Evolutionary conservation across 2,888 invertebrate species (phyloP).

Genomic region (Brachypalpus laphriformis): DNA sequence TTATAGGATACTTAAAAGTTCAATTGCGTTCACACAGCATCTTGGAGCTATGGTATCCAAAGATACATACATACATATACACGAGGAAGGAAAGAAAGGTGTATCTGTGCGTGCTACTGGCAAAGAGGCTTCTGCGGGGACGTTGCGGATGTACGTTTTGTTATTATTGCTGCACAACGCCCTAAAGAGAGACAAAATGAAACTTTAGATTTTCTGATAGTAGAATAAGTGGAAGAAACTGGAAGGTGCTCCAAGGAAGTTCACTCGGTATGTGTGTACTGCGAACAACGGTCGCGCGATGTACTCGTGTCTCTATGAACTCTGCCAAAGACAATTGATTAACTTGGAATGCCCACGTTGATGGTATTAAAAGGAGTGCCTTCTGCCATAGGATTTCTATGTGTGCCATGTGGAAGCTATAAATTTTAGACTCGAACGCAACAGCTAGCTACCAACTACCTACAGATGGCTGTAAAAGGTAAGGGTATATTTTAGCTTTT

Average conservation of each 20-base stretch:
- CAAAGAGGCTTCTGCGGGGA: slow-evolving; percentile 3
- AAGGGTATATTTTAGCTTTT: slow-evolving; percentile 17
- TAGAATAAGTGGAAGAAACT: no score
- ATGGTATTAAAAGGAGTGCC: slow-evolving; percentile 56
- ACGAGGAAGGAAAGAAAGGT: background rate
- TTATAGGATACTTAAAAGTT: slow-evolving; percentile 67
- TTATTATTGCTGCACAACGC: slow-evolving; percentile 32
- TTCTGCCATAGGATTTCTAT: slow-evolving; percentile 1
- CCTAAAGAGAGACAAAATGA: slow-evolving; percentile 19
- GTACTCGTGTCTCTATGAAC: slow-evolving; percentile 23
- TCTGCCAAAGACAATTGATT: slow-evolving; percentile 55
- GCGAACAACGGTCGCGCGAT: background rate
- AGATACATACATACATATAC: background rate
- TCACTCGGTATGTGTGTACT: background rate
- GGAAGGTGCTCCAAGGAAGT: slow-evolving; percentile 4
- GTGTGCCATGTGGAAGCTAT: slow-evolving; percentile 57
- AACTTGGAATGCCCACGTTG: slow-evolving; percentile 68
- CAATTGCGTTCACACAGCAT: slow-evolving; percentile 69
- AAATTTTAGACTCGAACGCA: slow-evolving; percentile 51
- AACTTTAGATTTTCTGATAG: slow-evolving; percentile 30
- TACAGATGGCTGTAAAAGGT: background rate
- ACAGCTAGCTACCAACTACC: slow-evolving; percentile 6
- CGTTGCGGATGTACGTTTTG: slow-evolving; percentile 25
- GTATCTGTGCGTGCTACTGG: slow-evolving; percentile 18
- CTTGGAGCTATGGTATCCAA: slow-evolving; percentile 29